Evolutionary conservation across 2,888 invertebrate species (phyloP), one percentile per base, ranked within the genome.

Genomic region (Nomada ruficornis): DNA sequence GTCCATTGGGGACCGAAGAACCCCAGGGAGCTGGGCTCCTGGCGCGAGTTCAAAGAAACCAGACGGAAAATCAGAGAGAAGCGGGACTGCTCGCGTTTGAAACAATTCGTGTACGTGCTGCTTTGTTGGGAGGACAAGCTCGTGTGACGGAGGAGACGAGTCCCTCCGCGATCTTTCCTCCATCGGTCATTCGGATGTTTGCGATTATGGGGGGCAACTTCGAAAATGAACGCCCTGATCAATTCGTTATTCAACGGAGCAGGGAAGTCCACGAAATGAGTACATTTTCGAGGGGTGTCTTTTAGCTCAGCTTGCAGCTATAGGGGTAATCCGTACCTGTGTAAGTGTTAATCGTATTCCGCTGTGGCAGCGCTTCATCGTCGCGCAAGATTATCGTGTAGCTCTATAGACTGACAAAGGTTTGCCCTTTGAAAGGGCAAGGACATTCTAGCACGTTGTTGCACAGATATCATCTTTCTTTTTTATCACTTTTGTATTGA

Each of bases 1-100:
- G 60, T 81, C 0, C 78, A 85, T 0, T 93, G 93, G 93, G 92
- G 93, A 44, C 93, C 93, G 5, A 87, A 82, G 64, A 88, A 85
- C 64, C 23, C 86, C 7, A 85, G 87, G 71, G 80, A 80, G 20
- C 86, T 88, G 52, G 76, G 85, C 4, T 88, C 91, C 67, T 93
- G 93, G 93, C 74, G 84, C 15, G 88, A 90, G 29, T 93, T 90
- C 78, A 90, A 88, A 36, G 84, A 91, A 54, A 87, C 77, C n/a
- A 86, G 70, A 77, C 84, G 83, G 9, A 89, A 91, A 60, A 87
- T 89, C 15, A 89, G 91, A 57, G 91, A 89, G 55, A 89, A 88
- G 7, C 86, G 90, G 5, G 85, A 82, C 0, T 86, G 86, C 54
- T 85, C 90, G 13, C 76, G 29, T n/a, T 44, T 89, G 9, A 89